Percentiles rank a stretch among this genome's conserved stretches.
Conservation (phyloP, 2,888 invertebrate genomes). For the Spilarctia lutea region DNA sequence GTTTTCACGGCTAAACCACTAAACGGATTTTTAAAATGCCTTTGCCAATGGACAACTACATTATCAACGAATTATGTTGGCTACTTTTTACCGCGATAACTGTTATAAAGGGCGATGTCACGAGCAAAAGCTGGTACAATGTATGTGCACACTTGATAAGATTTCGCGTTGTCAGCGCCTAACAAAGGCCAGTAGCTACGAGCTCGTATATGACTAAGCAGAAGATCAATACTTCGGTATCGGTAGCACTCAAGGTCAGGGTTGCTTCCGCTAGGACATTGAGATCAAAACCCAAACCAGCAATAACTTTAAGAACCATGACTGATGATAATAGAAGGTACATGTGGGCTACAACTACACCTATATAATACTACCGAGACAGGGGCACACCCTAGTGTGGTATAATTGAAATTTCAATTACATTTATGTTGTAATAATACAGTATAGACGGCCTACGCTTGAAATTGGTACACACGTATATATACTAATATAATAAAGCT, state of each 20-base stretch:
- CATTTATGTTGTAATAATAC: not conserved
- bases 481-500: too few relatives aligned
- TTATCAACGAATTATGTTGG: too few relatives aligned
- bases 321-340: not conserved
- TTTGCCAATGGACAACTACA: too few relatives aligned
- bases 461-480: too few relatives aligned
- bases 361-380: not conserved
- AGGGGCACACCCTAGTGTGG: not conserved
- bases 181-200: not conserved
- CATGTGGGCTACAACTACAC: not conserved
- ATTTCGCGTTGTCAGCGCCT: not conserved
- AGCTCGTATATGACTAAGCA: not conserved
- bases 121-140: too few relatives aligned
- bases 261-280: slow-evolving; percentile 1
- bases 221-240: slow-evolving; percentile 15
- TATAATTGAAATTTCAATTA: not conserved
- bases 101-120: too few relatives aligned
- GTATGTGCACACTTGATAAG: not conserved
- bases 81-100: too few relatives aligned
- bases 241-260: slow-evolving; percentile 13
- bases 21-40: too few relatives aligned
- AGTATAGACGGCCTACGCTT: not conserved
- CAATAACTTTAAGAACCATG: not conserved
- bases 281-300: not conserved
- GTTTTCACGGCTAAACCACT: too few relatives aligned